These are phyloP conservation scores for Scelioninae gen. 1 DNA, from an alignment of 2,888 invertebrate species.

Conservation along the genomic window DNA sequence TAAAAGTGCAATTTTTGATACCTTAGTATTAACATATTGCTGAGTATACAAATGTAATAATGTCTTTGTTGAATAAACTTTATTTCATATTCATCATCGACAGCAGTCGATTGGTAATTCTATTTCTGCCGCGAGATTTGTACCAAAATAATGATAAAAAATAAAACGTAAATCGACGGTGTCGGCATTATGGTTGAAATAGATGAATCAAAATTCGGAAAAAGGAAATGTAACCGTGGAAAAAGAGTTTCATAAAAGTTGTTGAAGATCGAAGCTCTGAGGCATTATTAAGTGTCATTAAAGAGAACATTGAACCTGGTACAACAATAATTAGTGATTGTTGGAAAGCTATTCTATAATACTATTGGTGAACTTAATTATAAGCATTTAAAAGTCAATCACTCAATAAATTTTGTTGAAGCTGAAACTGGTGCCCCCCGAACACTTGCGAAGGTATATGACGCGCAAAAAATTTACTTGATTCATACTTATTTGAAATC, in stretches of 20 bases:
- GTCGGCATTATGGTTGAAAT: slow-evolving; percentile 13
- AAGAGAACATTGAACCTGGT: too few relatives aligned
- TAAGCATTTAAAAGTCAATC: too few relatives aligned
- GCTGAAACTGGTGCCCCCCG: too few relatives aligned
- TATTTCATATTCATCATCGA: too few relatives aligned
- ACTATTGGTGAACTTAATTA: too few relatives aligned
- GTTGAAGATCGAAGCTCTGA: slow-evolving; percentile 21
- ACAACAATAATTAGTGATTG: too few relatives aligned
- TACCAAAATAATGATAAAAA: slow-evolving; percentile 20
- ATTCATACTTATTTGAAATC: too few relatives aligned
- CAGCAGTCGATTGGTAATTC: slow-evolving; percentile 45
- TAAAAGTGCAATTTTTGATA: neutral
- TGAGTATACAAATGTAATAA: neutral
- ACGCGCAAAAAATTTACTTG: too few relatives aligned
- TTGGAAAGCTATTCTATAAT: slow-evolving; percentile 7
- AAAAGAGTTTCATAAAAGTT: slow-evolving; percentile 38
- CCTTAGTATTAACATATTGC: neutral
- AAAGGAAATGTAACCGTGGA: slow-evolving; percentile 19
- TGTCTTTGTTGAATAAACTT: too few relatives aligned
- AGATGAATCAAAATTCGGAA: slow-evolving; percentile 35
- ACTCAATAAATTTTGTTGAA: too few relatives aligned
- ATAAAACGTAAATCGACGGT: slow-evolving; percentile 7
- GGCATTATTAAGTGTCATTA: too few relatives aligned
- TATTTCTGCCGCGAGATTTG: slow-evolving; percentile 60
- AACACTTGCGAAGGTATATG: too few relatives aligned